Evolutionary conservation across 2,113 vertebrate genomes (phyloP).

Genomic region (Podarcis cretensis): DNA sequence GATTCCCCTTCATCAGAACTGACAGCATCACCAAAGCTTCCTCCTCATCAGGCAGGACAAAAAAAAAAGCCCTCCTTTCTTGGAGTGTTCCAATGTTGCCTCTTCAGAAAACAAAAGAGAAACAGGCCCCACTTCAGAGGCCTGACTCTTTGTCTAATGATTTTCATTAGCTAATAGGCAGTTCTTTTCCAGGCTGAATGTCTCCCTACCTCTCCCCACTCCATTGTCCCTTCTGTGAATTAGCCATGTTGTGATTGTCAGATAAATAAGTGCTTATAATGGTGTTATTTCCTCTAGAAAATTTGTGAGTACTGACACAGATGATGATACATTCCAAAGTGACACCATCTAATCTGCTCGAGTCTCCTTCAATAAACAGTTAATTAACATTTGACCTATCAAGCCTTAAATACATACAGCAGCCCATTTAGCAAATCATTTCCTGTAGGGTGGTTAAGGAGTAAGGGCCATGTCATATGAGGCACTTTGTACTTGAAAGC

Average conservation of each 20-base stretch:
- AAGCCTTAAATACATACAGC: background rate
- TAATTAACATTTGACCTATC: background rate
- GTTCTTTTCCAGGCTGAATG: background rate
- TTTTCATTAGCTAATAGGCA: background rate
- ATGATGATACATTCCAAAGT: background rate
- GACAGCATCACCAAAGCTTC: conserved; percentile 50
- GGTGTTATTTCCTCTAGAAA: background rate
- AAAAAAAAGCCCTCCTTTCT: conserved; percentile 23
- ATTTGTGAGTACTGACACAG: background rate
- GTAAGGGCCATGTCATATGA: background rate
- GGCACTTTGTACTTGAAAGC: background rate
- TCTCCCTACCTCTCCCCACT: background rate
- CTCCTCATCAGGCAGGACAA: background rate
- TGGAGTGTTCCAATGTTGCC: background rate
- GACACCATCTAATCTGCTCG: background rate
- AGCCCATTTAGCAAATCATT: background rate
- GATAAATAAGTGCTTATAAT: background rate
- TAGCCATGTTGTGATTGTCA: background rate
- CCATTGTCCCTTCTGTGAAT: background rate
- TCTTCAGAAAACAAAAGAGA: conserved; percentile 8
- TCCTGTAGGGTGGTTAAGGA: background rate
- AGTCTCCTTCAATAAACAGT: background rate
- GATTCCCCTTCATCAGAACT: conserved; percentile 64
- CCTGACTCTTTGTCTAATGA: background rate
- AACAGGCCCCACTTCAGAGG: background rate